phyloP scores from a whole-genome alignment of 2,113 vertebrate genomes.

The Cavia porcellus region DNA sequence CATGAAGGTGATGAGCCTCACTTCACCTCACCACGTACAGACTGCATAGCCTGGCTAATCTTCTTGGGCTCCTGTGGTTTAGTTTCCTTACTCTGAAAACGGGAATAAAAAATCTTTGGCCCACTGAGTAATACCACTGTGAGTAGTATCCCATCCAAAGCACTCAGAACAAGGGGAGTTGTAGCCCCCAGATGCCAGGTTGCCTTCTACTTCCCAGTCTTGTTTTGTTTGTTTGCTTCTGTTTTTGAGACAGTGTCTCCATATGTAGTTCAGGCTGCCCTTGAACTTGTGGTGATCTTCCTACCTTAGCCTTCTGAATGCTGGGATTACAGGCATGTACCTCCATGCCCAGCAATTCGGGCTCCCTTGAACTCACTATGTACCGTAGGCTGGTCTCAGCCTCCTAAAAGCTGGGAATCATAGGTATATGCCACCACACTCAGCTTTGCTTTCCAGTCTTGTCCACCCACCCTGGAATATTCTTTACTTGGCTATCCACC shows the following conservation, averaged over 20 bases:
- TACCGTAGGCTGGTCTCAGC: not conserved
- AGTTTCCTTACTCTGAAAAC: not conserved
- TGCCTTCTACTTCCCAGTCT: conserved; percentile 17
- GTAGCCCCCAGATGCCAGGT: not conserved
- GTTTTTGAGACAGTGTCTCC: not conserved
- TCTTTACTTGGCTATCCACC: not conserved
- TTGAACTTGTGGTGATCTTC: not conserved
- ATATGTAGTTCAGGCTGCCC: not conserved
- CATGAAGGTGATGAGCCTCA: not conserved
- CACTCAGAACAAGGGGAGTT: not conserved
- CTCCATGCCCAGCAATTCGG: not conserved
- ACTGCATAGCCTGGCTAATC: not conserved
- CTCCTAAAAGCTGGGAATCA: not conserved
- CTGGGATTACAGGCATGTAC: not conserved
- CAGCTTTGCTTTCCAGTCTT: not conserved
- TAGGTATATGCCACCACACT: not conserved
- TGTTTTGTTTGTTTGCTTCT: not conserved
- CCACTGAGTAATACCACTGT: not conserved
- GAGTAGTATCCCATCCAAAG: not conserved
- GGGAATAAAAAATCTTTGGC: not conserved
- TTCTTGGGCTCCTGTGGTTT: not conserved
- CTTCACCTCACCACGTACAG: not conserved
- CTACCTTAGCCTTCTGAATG: not conserved
- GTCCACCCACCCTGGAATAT: not conserved
- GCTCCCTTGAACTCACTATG: not conserved